phyloP scores from a whole-genome alignment of 2,888 invertebrate species.

The Drosophila ochracea region DNA sequence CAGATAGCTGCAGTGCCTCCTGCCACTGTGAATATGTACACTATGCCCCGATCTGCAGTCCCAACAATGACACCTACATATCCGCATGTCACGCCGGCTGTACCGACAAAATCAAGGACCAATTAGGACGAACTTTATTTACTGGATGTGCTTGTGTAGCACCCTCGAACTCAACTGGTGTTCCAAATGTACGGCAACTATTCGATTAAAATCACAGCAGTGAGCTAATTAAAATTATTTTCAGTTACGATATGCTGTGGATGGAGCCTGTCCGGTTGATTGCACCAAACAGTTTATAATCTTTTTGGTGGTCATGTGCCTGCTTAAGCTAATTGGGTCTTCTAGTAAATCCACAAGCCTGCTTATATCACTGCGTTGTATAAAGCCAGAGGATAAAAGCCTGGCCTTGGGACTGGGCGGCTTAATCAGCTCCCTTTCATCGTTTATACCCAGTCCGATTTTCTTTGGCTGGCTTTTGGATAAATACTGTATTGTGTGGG shows the following conservation, averaged over 20 bases:
- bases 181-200: slow-evolving; percentile 18
- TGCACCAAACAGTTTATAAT: slow-evolving; percentile 86
- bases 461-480: slow-evolving; percentile 89
- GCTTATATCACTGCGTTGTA: slow-evolving; percentile 87
- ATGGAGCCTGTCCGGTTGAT: slow-evolving; percentile 87
- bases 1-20: slow-evolving; percentile 86
- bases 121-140: slow-evolving; percentile 42
- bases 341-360: slow-evolving; percentile 87
- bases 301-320: slow-evolving; percentile 86
- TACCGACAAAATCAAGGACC: slow-evolving; percentile 64
- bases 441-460: slow-evolving; percentile 90
- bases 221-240: background rate
- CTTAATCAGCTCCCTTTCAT: slow-evolving; percentile 88
- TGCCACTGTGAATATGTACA: slow-evolving; percentile 90
- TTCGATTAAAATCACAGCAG: background rate
- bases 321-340: slow-evolving; percentile 86
- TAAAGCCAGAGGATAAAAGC: slow-evolving; percentile 89
- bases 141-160: slow-evolving; percentile 61
- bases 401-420: slow-evolving; percentile 89
- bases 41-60: slow-evolving; percentile 90
- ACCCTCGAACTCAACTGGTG: slow-evolving; percentile 1
- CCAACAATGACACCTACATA: slow-evolving; percentile 88
- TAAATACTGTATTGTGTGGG: slow-evolving; percentile 89
- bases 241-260: slow-evolving; percentile 53
- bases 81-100: slow-evolving; percentile 93